Percentiles rank a stretch among this genome's conserved stretches.
Evolutionary conservation across 2,888 invertebrate genomes (phyloP).

Genomic region (Hydroisotoma schaefferi): DNA sequence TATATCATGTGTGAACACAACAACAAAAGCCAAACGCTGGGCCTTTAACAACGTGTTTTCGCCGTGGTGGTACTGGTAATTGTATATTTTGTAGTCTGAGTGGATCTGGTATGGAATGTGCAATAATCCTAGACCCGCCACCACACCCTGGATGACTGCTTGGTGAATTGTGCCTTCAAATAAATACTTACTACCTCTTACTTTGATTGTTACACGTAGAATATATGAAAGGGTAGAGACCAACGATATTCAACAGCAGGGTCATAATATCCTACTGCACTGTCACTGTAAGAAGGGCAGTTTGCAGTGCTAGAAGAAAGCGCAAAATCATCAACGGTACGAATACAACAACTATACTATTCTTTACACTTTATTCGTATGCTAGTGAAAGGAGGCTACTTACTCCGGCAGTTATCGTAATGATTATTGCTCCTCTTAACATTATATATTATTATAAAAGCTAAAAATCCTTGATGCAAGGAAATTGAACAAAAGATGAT

Average conservation of each 20-base stretch:
- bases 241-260: background rate
- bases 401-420: constrained; percentile 11
- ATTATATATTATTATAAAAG: constrained; percentile 16
- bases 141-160: too few species aligned
- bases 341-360: too few species aligned
- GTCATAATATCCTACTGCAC: too few species aligned
- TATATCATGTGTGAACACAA: constrained; percentile 12
- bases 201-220: background rate
- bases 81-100: constrained; percentile 6
- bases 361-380: constrained; percentile 5
- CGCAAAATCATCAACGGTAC: too few species aligned
- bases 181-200: background rate
- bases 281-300: too few species aligned
- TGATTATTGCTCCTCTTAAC: constrained; percentile 11
- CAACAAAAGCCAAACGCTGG: background rate
- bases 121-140: background rate
- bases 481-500: too few species aligned
- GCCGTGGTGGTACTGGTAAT: too few species aligned
- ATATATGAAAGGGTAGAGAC: background rate
- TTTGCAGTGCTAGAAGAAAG: too few species aligned
- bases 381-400: constrained; percentile 10
- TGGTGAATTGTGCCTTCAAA: background rate
- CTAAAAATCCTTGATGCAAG: too few species aligned
- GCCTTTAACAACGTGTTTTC: background rate
- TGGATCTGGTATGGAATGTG: constrained; percentile 2